phyloP scores from a whole-genome alignment of 2,888 invertebrate genomes.

The Alentia gelatinosa region DNA sequence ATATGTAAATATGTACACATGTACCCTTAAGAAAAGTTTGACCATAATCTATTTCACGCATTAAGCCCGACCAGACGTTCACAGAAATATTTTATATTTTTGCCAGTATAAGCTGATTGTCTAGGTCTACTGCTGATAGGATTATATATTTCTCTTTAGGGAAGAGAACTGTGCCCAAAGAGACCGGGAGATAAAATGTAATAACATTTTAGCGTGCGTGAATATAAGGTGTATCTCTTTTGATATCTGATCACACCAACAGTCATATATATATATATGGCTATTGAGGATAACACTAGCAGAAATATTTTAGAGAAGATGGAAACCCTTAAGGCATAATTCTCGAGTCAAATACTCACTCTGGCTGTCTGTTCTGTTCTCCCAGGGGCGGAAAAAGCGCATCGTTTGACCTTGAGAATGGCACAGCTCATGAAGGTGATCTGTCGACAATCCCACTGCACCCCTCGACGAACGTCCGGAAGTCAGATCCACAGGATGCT shows the following conservation, averaged over 20 bases:
- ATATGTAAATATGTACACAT: too few relatives aligned
- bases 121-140: too few relatives aligned
- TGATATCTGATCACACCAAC: neutral
- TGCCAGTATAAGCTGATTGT: too few relatives aligned
- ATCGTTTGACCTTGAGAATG: neutral
- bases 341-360: too few relatives aligned
- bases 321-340: too few relatives aligned
- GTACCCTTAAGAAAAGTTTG: too few relatives aligned
- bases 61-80: too few relatives aligned
- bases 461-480: neutral
- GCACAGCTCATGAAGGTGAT: neutral
- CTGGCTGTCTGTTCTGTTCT: neutral
- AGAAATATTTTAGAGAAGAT: neutral
- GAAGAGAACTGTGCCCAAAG: too few relatives aligned
- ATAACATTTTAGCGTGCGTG: neutral
- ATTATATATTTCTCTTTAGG: too few relatives aligned
- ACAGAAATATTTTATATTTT: too few relatives aligned
- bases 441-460: too few relatives aligned
- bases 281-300: neutral
- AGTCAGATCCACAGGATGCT: neutral
- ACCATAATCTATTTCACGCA: too few relatives aligned
- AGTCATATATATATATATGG: neutral
- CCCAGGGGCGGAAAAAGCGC: neutral
- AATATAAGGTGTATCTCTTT: neutral
- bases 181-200: neutral